Conservation (phyloP, 2,888 invertebrate genomes). For the Acrocyrtus sp. region DNA sequence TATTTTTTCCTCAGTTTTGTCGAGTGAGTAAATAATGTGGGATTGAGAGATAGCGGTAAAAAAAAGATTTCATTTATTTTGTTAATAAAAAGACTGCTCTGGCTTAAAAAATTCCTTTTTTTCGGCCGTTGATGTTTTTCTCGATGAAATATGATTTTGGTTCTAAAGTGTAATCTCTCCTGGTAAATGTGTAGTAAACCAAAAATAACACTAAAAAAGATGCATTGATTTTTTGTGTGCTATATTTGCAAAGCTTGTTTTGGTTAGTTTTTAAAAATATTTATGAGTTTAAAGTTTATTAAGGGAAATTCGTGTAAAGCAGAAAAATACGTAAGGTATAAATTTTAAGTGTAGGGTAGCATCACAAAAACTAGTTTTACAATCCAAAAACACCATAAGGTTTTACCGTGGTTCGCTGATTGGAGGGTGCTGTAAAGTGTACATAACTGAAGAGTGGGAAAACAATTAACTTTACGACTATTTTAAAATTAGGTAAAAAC, state of each 20-base stretch:
- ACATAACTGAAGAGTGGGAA: too few relatives aligned
- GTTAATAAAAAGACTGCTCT: not conserved
- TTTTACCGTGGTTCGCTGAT: conserved; percentile 63
- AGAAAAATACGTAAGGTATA: conserved; percentile 31
- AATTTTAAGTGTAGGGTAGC: not conserved
- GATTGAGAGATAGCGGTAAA: not conserved
- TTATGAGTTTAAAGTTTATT: conserved; percentile 10
- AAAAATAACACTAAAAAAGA: conserved; percentile 2
- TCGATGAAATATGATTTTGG: too few relatives aligned
- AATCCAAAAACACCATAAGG: conserved; percentile 45
- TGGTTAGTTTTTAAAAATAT: conserved; percentile 25
- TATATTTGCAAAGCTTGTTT: conserved; percentile 24
- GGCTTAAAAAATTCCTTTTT: too few relatives aligned
- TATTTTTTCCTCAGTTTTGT: conserved; percentile 8
- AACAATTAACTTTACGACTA: too few relatives aligned
- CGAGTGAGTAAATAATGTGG: not conserved
- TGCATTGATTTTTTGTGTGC: conserved; percentile 41
- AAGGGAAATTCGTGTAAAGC: too few relatives aligned
- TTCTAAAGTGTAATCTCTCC: too few relatives aligned
- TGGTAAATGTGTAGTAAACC: too few relatives aligned
- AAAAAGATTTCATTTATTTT: not conserved
- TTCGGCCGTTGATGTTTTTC: too few relatives aligned
- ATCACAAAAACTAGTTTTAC: conserved; percentile 27
- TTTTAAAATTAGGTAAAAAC: too few relatives aligned
- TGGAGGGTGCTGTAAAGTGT: conserved; percentile 64